phyloP scores from a whole-genome alignment of 2,888 invertebrate species.

The Emesis furor region DNA sequence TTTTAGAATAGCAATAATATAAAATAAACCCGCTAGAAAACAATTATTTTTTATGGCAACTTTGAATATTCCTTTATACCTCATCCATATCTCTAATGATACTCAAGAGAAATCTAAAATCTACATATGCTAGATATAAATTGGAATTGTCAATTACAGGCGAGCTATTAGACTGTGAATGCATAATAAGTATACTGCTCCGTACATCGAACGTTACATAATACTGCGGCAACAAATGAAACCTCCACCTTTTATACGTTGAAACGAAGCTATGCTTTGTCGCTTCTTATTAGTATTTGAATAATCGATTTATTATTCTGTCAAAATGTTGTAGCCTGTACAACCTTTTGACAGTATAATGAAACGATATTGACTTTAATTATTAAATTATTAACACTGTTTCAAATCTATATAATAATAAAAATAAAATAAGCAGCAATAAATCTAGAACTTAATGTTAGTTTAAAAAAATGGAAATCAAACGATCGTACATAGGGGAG shows the following conservation, averaged over 20 bases:
- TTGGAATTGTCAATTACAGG: not conserved
- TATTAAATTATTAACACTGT: too few species aligned
- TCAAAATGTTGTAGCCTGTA: not conserved
- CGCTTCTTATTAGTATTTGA: not conserved
- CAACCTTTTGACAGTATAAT: too few species aligned
- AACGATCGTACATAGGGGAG: too few species aligned
- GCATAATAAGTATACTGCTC: conserved; percentile 26
- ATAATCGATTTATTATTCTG: not conserved
- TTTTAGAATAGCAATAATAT: too few species aligned
- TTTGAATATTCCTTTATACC: not conserved
- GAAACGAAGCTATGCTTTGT: conserved; percentile 38
- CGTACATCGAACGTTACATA: conserved; percentile 80
- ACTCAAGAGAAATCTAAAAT: not conserved
- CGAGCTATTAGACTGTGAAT: conserved; percentile 30
- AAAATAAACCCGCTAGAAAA: not conserved
- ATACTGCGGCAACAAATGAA: conserved; percentile 81
- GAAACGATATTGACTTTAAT: too few species aligned
- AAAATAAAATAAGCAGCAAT: too few species aligned
- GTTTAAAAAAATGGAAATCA: too few species aligned
- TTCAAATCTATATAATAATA: too few species aligned
- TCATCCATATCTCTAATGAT: not conserved
- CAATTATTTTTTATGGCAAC: not conserved
- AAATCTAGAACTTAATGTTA: too few species aligned
- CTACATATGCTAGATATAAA: conserved; percentile 1
- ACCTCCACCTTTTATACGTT: conserved; percentile 71